Evolutionary conservation across 1,140 invertebrate species (phyloP), one percentile per base, ranked within the genome.

Genomic region (Drosophila serrata): DNA sequence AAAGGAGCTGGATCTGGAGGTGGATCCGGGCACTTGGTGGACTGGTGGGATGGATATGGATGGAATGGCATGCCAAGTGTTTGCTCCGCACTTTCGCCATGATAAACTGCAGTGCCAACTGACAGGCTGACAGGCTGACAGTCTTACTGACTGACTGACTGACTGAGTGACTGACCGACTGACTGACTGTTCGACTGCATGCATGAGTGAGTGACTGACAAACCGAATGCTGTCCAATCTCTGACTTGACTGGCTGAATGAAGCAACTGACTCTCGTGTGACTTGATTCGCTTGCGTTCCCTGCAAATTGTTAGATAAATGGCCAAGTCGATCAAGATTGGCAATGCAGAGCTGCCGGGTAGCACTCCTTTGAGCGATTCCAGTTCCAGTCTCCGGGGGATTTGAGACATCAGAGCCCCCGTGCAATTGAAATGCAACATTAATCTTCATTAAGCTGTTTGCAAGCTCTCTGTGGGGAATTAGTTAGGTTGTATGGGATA

Each of bases 401-500:
- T 48, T 60, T 37, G 22, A 19, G 19, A 43, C 48, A 1, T 37
- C 19, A 13, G 27, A 60, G 46, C 39, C 68, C 46, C 17, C 40
- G 33, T 49, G 55, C 43, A 55, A 72, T 70, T 68, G 46, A 49
- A 62, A 69, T 73, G 72, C 76, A 39, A 67, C 61, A 88, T 88
- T 84, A 84, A 87, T 87, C 80, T 84, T 88, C 55, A 88, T 88
- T 88, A 64, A 64, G 45, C 74, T 73, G 80, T 77, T 82, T 82
- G 78, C 68, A 57, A 48, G n/a, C 39, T 35, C 15, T 48, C 56
- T 31, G 53, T 35, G 15, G 17, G 59, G 79, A 46, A 62, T 74
- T 69, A 62, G 27, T 49, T 27, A 19, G 31, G 29, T 64, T 57
- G 35, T 29, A 8, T 35, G 15, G 48, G n/a, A 53, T 29, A 42